Conservation (phyloP, 1,140 invertebrate species). For the Parapsyche elsis region DNA sequence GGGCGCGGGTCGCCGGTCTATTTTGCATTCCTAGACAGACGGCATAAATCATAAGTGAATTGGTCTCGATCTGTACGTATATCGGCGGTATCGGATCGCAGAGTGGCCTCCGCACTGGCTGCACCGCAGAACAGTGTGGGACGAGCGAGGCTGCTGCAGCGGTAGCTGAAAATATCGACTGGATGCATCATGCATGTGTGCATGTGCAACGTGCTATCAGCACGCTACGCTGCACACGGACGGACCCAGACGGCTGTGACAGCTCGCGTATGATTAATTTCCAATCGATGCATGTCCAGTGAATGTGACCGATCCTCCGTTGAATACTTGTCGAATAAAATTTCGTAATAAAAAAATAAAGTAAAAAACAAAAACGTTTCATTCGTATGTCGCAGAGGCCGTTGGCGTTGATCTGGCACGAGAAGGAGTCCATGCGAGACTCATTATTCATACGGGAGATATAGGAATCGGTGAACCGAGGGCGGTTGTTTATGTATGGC, state of each 20-base stretch:
- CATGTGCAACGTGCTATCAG: slow-evolving; percentile 11
- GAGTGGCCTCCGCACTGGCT: slow-evolving; percentile 3
- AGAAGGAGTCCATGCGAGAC: slow-evolving; percentile 13
- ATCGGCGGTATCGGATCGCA: slow-evolving; percentile 17
- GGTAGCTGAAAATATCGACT: slow-evolving; percentile 12
- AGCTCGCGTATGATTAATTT: neutral
- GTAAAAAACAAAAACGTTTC: neutral
- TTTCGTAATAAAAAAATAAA: too few relatives aligned
- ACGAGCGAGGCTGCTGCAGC: neutral
- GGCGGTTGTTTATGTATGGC: slow-evolving; percentile 51
- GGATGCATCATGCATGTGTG: neutral
- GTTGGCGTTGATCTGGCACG: neutral
- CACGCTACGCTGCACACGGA: neutral
- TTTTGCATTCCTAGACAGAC: slow-evolving; percentile 22
- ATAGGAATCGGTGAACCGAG: slow-evolving; percentile 44
- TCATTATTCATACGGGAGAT: slow-evolving; percentile 46
- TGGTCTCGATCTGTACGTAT: slow-evolving; percentile 33
- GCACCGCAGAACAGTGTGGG: neutral
- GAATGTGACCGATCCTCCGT: too few relatives aligned
- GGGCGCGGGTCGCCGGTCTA: slow-evolving; percentile 1
- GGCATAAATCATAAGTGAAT: slow-evolving; percentile 41
- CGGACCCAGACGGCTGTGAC: neutral
- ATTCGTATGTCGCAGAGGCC: neutral
- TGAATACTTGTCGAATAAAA: too few relatives aligned
- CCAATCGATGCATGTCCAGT: too few relatives aligned